Percentiles rank a stretch among this genome's conserved stretches.
Conservation (phyloP, 2,888 invertebrate species). For the Blastobasis adustella region DNA sequence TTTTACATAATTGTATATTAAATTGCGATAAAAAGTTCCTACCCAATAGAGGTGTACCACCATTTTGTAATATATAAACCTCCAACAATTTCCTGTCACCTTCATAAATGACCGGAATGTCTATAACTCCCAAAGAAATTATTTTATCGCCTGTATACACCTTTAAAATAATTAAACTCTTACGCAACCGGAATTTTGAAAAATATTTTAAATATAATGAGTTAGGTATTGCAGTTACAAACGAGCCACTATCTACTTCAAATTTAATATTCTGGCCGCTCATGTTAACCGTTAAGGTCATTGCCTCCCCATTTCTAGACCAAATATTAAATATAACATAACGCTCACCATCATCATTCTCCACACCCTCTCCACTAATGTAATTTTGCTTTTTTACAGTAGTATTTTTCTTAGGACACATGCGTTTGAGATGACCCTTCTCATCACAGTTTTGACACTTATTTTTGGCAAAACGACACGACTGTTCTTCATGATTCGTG, state of each 20-base stretch:
- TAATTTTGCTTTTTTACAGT: not conserved
- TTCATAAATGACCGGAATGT: not conserved
- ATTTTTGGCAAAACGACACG: not conserved
- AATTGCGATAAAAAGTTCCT: not conserved
- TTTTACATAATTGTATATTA: not conserved
- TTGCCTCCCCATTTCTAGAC: not conserved
- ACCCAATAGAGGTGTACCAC: not conserved
- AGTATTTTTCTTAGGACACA: not conserved
- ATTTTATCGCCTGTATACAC: not conserved
- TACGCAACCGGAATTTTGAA: not conserved
- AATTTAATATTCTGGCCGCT: not conserved
- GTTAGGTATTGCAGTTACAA: not conserved
- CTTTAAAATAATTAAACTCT: not conserved
- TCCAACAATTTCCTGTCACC: not conserved
- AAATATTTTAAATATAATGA: not conserved
- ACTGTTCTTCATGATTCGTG: not conserved
- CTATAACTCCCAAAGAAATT: not conserved
- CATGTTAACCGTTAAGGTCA: not conserved
- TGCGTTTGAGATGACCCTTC: not conserved
- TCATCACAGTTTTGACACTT: not conserved
- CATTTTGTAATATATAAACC: not conserved
- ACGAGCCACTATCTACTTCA: conserved; percentile 1
- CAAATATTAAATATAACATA: not conserved
- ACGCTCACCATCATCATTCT: not conserved
- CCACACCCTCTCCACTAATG: not conserved